A percentile compares a stretch with the other conserved stretches of the same genome.
These are phyloP conservation scores for Dasysyrphus albostriatus DNA, from an alignment of 2,888 invertebrate genomes.

Conservation along the genomic window DNA sequence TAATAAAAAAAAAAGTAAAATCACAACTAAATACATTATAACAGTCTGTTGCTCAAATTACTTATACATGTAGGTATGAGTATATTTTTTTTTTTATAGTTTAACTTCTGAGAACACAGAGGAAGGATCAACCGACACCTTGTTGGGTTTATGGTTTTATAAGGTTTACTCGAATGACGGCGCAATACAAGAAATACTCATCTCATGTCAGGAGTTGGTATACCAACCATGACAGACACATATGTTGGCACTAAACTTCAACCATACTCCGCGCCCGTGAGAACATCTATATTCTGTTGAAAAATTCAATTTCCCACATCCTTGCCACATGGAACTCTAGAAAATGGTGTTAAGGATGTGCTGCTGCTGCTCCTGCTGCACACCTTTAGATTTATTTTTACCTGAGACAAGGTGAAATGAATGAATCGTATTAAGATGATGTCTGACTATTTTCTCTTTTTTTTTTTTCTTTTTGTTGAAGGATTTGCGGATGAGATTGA, in stretches of 20 bases:
- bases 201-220: slow-evolving; percentile 20
- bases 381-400: slow-evolving; percentile 1
- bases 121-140: slow-evolving; percentile 28
- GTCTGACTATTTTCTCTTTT: background rate
- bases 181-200: slow-evolving; percentile 3
- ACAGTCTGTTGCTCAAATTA: slow-evolving; percentile 52
- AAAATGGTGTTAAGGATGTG: slow-evolving; percentile 38
- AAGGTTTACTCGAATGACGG: slow-evolving; percentile 7
- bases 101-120: slow-evolving; percentile 3
- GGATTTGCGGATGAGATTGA: slow-evolving; percentile 13
- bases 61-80: background rate
- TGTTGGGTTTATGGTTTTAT: slow-evolving; percentile 28
- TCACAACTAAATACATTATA: slow-evolving; percentile 42
- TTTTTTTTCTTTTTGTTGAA: slow-evolving; percentile 8
- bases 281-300: background rate
- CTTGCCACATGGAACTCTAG: background rate
- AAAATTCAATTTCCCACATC: slow-evolving; percentile 48
- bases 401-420: slow-evolving; percentile 17
- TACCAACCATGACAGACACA: slow-evolving; percentile 2
- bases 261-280: background rate
- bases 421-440: slow-evolving; percentile 35
- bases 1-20: background rate
- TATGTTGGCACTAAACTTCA: slow-evolving; percentile 15
- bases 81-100: background rate
- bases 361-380: background rate